Base-by-base conservation (phyloP, 2,113 vertebrate genomes). In the Tamias sibiricus region DNA sequence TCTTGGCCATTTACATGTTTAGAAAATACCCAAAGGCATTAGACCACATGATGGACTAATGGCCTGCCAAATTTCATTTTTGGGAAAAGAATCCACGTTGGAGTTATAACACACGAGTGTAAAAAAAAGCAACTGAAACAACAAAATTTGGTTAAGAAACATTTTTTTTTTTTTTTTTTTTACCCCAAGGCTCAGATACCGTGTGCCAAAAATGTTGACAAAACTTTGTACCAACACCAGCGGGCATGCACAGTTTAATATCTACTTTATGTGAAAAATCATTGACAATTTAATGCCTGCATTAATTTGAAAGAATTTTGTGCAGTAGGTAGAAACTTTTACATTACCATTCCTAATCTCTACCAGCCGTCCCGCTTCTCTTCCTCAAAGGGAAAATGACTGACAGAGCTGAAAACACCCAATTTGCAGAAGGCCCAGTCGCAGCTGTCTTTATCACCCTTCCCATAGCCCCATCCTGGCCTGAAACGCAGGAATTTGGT, bases 21-120 rank as follows among this genome's bases (percentile, higher is more conserved):
- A 98, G 98, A 98, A 98, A 98, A 98, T 98, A 98, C 98, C 98
- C 98, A 98, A 98, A 98, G 98, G 98, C 98, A 98, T 98, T 97
- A 98, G 96, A 98, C 98, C 97, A 97, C 98, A 98, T 98, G 98
- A 98, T 1, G 89, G 98, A 97, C 98, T 98, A 98, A 97, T 95
- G 97, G 97, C 81, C 96, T 98, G 98, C 98, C 99, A 99, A 97
- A 98, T 97, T 97, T 98, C 79, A 44, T 97, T 97, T 97, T 97
- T 97, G 95, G 95, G 42, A 6, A 35, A 97, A 96, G 86, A 94
- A 96, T 97, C 94, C 94, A 97, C 83, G 49, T 98, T 98, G 97
- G 97, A 98, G 95, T 98, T 98, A 97, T 87, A 98, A 97, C 97
- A 97, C 97, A 96, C 9, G 77, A 97, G 87, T 97, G 71, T 96